phyloP scores from a whole-genome alignment of 30 jellyfish, hydroid and myxozoan genomes.

The Morbakka virulenta region DNA sequence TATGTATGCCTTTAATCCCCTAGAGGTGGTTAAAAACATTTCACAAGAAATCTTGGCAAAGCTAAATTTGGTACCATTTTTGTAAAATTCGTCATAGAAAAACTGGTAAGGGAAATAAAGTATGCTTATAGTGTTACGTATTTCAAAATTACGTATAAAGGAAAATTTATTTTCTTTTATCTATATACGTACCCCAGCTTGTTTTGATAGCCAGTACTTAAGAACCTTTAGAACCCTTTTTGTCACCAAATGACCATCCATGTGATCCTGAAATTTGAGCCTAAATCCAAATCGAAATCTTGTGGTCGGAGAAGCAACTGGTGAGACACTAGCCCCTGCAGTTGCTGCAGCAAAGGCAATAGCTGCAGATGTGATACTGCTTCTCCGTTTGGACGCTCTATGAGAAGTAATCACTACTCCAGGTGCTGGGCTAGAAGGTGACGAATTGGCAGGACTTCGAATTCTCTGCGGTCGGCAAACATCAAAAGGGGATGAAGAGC shows the following conservation, averaged over 20 bases:
- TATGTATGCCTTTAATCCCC: too few species aligned
- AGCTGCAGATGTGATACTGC: constrained; percentile 74
- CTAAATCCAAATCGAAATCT: constrained; percentile 64
- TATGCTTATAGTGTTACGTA: too few species aligned
- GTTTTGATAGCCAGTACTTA: constrained; percentile 78
- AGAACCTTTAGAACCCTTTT: constrained; percentile 70
- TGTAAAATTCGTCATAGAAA: too few species aligned
- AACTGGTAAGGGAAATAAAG: too few species aligned
- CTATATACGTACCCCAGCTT: constrained; percentile 67
- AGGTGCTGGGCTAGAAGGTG: constrained; percentile 85
- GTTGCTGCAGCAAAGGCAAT: constrained; percentile 92
- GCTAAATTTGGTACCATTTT: too few species aligned
- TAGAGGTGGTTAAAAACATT: too few species aligned
- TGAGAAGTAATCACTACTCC: constrained; percentile 79
- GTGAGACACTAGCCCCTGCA: constrained; percentile 81
- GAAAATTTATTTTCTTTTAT: too few species aligned
- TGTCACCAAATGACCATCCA: constrained; percentile 76
- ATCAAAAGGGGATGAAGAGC: constrained; percentile 58
- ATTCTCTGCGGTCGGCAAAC: constrained; percentile 54
- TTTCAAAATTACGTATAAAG: too few species aligned
- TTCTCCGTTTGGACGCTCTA: constrained; percentile 64
- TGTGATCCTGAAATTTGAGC: constrained; percentile 55
- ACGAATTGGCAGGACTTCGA: constrained; percentile 55
- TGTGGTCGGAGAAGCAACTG: constrained; percentile 85
- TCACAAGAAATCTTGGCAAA: too few species aligned